Evolutionary conservation across 2,888 invertebrate species (phyloP).

Genomic region (Zaprionus lineosus): DNA sequence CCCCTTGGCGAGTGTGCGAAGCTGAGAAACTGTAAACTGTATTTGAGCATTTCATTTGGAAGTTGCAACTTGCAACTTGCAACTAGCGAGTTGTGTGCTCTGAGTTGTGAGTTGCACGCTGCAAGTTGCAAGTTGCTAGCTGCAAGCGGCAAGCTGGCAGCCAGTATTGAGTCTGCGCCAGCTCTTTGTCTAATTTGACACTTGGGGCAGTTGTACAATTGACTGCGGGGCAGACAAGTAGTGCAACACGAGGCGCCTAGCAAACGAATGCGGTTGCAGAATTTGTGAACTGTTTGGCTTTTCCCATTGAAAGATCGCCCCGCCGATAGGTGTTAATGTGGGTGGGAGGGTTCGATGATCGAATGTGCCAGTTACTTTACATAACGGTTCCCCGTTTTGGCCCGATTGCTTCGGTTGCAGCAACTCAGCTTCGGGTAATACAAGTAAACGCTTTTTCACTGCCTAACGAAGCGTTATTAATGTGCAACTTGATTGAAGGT

Average conservation of each 20-base stretch:
- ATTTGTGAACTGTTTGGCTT: constrained; percentile 28
- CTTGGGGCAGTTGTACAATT: constrained; percentile 67
- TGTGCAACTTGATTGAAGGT: too few relatives aligned
- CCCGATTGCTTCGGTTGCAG: not conserved
- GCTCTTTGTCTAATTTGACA: constrained; percentile 72
- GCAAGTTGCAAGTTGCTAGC: constrained; percentile 10
- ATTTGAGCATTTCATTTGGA: constrained; percentile 53
- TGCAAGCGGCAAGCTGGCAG: constrained; percentile 20
- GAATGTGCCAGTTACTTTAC: constrained; percentile 2
- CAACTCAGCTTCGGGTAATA: constrained; percentile 2
- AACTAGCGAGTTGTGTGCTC: too few relatives aligned
- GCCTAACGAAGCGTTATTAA: too few relatives aligned
- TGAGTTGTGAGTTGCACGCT: too few relatives aligned
- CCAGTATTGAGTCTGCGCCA: constrained; percentile 54
- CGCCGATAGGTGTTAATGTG: constrained; percentile 50
- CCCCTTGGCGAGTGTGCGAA: constrained; percentile 44
- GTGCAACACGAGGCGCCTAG: constrained; percentile 43
- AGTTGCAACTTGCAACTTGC: constrained; percentile 7
- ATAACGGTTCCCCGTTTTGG: constrained; percentile 7
- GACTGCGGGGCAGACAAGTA: constrained; percentile 52
- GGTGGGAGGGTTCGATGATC: constrained; percentile 33
- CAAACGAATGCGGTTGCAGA: constrained; percentile 9
- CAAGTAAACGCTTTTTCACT: not conserved
- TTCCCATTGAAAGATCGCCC: constrained; percentile 35
- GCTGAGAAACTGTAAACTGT: constrained; percentile 38